These are phyloP conservation scores for Amblyopsis hoosieri DNA, from an alignment of 2,797 vertebrate species.

Conservation along the genomic window DNA sequence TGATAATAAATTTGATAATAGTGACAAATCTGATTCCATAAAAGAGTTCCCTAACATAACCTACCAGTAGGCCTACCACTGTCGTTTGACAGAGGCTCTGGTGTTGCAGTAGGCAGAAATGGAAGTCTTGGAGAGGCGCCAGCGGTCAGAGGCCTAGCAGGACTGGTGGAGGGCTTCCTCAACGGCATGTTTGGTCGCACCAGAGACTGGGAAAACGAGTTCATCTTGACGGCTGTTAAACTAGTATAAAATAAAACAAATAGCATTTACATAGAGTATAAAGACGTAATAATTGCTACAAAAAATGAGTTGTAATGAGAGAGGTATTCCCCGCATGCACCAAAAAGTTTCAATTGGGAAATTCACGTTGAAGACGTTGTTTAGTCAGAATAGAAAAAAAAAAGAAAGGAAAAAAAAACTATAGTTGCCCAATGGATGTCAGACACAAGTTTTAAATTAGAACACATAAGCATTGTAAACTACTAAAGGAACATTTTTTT, in stretches of 20 bases:
- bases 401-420: too few species aligned
- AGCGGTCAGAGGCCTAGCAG: background rate
- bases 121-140: background rate
- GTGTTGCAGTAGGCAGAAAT: background rate
- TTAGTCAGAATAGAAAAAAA: background rate
- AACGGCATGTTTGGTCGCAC: slow-evolving; percentile 67
- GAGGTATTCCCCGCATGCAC: background rate
- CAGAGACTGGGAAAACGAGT: slow-evolving; percentile 17
- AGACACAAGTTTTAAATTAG: too few species aligned
- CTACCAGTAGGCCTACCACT: slow-evolving; percentile 34
- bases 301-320: background rate
- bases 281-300: background rate
- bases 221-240: slow-evolving; percentile 32
- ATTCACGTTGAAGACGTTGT: background rate
- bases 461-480: too few species aligned
- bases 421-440: too few species aligned
- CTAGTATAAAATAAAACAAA: background rate
- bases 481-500: too few species aligned
- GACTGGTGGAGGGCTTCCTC: slow-evolving; percentile 64
- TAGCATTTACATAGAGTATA: background rate
- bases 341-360: background rate
- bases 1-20: too few species aligned
- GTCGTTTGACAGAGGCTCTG: background rate
- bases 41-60: background rate
- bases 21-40: too few species aligned